Base-by-base conservation (phyloP, 2,888 invertebrate species). In the Aspidiotus destructor region DNA sequence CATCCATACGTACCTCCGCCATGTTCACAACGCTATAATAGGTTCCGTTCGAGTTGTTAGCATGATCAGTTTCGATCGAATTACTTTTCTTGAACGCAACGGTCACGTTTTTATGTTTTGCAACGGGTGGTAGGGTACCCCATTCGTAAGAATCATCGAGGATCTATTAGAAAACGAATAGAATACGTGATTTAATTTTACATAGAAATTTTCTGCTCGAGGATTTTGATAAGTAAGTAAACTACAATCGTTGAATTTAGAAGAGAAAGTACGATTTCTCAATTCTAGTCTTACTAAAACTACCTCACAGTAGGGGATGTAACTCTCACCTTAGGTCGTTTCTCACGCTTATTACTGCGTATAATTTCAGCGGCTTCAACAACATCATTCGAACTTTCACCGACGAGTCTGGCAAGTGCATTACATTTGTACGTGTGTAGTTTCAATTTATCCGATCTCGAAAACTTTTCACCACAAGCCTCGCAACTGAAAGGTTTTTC, bases 1-100 rank as follows among this genome's bases (percentile, higher is more conserved):
- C 67, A 15, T 67, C 67, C 67, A 67, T 67, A 15, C 48, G 41
- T 1, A 67, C 67, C 17, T 67, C 67, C 8, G 67, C 67, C 67
- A 67, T 67, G 16, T 60, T 67, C 5, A 67, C 67, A 8, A 67
- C 67, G 67, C 60, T 60, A 16, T 67, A 67, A 16, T 60, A 67
- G 28, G 58, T 60, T 7, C 67, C 67, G 41, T 67, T 67, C 9
- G 41, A 44, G 10, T 55, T n/a, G 9, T 64, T 57, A 8, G 57
- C 42, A 15, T 55, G 41, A 10, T 54, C 40, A 28, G 17, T 17
- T 13, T 48, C 48, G n/a, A n/a, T n/a, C 2, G 48, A 48, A 11
- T 17, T 8, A 10, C 42, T 60, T 41, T 58, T 67, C 41, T 67
- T 67, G 41, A 67, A 67, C 16, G 40, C 41, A 7, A 67, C 67